These are phyloP conservation scores for Mirounga angustirostris DNA, from an alignment of 2,113 vertebrate species.

Conservation along the genomic window DNA sequence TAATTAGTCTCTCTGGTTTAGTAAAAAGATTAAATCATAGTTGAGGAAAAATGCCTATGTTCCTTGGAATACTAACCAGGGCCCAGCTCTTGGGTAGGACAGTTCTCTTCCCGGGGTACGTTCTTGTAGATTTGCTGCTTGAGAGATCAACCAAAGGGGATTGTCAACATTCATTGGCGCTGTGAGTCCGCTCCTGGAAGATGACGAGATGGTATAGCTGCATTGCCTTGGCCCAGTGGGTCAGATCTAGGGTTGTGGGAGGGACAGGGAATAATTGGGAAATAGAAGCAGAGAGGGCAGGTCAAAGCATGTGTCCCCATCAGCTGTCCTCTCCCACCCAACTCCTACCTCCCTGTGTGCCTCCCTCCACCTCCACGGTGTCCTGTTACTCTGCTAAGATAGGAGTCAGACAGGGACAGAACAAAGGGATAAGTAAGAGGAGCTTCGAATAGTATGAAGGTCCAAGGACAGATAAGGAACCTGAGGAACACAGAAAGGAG, in stretches of 20 bases:
- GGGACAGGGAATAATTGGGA: neutral
- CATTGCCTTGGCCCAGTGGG: neutral
- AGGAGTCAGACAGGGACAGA: neutral
- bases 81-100: neutral
- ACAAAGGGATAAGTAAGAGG: neutral
- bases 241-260: neutral
- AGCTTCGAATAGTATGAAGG: neutral
- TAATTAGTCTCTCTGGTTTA: neutral
- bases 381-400: neutral
- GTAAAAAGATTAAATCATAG: neutral
- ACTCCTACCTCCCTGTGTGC: neutral
- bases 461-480: neutral
- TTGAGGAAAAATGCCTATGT: neutral
- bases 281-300: too few relatives aligned
- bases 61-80: neutral
- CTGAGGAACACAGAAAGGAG: neutral
- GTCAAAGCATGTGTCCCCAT: neutral
- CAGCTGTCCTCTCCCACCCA: neutral
- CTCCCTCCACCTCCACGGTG: rapidly evolving
- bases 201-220: rapidly evolving
- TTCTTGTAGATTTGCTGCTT: neutral
- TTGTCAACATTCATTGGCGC: neutral
- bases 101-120: neutral
- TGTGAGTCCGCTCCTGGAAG: neutral
- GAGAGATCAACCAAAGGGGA: neutral